These are phyloP conservation scores for Thysanoteuthis rhombus DNA, from an alignment of 2,888 invertebrate species.

Conservation along the genomic window DNA sequence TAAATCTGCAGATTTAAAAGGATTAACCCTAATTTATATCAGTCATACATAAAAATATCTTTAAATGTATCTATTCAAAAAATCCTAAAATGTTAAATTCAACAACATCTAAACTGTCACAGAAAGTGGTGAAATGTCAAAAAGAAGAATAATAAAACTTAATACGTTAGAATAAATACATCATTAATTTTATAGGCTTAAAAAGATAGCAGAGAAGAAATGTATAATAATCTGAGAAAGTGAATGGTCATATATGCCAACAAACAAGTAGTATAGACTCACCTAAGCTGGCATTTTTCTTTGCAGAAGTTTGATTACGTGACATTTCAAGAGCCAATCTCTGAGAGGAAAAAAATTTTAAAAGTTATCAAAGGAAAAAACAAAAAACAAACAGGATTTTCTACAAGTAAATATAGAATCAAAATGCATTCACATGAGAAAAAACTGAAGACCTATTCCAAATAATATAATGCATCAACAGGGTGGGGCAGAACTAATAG, in stretches of 20 bases:
- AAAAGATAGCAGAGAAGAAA: too few species aligned
- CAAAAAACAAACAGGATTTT: not conserved
- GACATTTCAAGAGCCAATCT: constrained; percentile 66
- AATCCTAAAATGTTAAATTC: too few species aligned
- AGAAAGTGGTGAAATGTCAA: too few species aligned
- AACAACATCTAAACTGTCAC: too few species aligned
- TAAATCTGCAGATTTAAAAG: constrained; percentile 37
- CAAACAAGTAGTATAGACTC: not conserved
- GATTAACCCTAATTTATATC: constrained; percentile 33
- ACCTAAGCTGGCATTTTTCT: not conserved
- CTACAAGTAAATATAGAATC: too few species aligned
- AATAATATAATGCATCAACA: too few species aligned
- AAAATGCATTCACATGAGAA: too few species aligned
- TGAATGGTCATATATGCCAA: not conserved
- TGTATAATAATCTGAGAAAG: not conserved
- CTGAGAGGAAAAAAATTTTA: constrained; percentile 43
- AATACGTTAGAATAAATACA: too few species aligned
- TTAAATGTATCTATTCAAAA: not conserved
- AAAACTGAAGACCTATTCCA: too few species aligned
- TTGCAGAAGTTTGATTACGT: constrained; percentile 40
- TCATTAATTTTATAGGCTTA: too few species aligned
- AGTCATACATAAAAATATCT: not conserved
- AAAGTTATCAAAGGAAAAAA: not conserved
- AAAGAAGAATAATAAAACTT: too few species aligned
- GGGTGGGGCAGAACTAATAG: too few species aligned